These are phyloP conservation scores for Dendrolimus kikuchii DNA, from an alignment of 1,140 invertebrate genomes.

Conservation along the genomic window DNA sequence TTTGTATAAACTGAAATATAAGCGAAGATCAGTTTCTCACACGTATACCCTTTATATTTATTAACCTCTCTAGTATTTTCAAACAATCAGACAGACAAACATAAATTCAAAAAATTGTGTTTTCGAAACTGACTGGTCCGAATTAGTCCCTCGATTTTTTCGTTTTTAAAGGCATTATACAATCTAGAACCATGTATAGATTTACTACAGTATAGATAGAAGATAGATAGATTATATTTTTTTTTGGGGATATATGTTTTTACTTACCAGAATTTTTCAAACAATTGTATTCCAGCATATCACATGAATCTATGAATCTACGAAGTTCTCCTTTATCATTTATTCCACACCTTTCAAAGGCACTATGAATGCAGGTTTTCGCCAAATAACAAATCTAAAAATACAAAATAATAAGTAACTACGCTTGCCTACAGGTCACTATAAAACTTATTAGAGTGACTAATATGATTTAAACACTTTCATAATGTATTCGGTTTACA, in stretches of 20 bases:
- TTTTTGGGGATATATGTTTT: not conserved
- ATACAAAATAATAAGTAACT: too few species aligned
- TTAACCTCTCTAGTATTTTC: too few species aligned
- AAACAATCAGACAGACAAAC: too few species aligned
- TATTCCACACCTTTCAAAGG: constrained; percentile 37
- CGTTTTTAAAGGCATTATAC: too few species aligned
- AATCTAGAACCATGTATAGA: not conserved
- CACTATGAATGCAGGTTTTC: constrained; percentile 44
- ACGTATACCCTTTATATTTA: too few species aligned
- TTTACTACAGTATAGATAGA: not conserved
- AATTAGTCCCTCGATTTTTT: too few species aligned
- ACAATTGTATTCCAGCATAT: constrained; percentile 53
- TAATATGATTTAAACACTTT: too few species aligned
- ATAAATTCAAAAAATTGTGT: too few species aligned
- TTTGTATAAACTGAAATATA: constrained; percentile 27
- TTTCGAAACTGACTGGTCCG: too few species aligned
- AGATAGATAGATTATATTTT: not conserved
- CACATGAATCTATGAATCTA: constrained; percentile 49
- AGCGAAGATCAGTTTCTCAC: not conserved
- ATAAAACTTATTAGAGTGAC: too few species aligned
- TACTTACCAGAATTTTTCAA: constrained; percentile 30
- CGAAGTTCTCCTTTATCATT: constrained; percentile 24
- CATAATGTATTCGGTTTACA: too few species aligned
- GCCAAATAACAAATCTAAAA: constrained; percentile 43
- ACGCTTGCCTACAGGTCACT: too few species aligned